Evolutionary conservation across 1,140 invertebrate genomes (phyloP).

Genomic region (Tetragonula clypearis): DNA sequence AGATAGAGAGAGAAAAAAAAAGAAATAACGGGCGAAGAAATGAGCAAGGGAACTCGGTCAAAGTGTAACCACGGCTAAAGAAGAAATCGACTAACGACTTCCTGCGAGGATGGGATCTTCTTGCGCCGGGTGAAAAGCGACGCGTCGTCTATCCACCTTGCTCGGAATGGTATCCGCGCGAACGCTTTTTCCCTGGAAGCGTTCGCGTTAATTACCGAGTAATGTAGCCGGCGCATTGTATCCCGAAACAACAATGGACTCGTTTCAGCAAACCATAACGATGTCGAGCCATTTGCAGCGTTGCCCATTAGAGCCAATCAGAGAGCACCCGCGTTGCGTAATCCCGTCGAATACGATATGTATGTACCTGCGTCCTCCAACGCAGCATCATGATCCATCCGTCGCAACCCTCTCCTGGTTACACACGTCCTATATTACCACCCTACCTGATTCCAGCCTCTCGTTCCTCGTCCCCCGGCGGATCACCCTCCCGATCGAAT

Average conservation of each 20-base stretch:
- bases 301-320: conserved; percentile 73
- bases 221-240: conserved; percentile 57
- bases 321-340: conserved; percentile 72
- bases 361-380: conserved; percentile 58
- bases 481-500: conserved; percentile 50
- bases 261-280: conserved; percentile 69
- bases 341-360: conserved; percentile 72
- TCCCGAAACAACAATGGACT: conserved; percentile 61
- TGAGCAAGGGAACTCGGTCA: neutral
- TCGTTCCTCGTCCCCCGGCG: conserved; percentile 52
- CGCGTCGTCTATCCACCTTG: neutral
- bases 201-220: conserved; percentile 53
- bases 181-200: conserved; percentile 30
- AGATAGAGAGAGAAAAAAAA: no score
- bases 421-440: conserved; percentile 66
- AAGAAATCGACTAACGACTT: neutral
- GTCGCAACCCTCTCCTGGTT: conserved; percentile 64
- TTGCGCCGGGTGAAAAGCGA: neutral
- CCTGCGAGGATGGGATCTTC: no score
- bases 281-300: conserved; percentile 70
- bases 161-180: conserved; percentile 9
- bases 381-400: conserved; percentile 58
- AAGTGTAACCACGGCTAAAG: neutral
- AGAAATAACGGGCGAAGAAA: no score
- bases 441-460: conserved; percentile 58